phyloP scores from a whole-genome alignment of 53 echinoderm and acorn worm species.

The Antedon mediterranea region DNA sequence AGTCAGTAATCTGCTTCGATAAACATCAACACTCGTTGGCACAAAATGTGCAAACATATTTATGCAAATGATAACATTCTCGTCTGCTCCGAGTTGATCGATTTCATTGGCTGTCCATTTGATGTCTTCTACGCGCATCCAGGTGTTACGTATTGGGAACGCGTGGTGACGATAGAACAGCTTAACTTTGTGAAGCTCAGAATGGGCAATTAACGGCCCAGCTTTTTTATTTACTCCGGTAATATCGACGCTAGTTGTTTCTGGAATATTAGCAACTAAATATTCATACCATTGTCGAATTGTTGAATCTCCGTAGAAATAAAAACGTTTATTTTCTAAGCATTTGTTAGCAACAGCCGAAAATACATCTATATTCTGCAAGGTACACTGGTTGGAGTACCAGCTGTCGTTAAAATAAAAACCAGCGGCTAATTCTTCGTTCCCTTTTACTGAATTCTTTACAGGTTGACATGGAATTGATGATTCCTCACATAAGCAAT shows the following conservation, averaged over 20 bases:
- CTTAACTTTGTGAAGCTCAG: constrained; percentile 25
- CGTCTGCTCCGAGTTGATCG: constrained; percentile 19
- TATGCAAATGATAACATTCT: constrained; percentile 18
- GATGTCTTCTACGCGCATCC: constrained; percentile 33
- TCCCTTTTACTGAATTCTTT: not conserved
- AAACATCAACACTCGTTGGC: constrained; percentile 14
- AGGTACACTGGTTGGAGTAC: constrained; percentile 38
- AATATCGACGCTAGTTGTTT: constrained; percentile 2
- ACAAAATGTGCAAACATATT: constrained; percentile 46
- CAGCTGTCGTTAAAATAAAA: constrained; percentile 25
- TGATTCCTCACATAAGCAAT: not conserved
- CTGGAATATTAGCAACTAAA: constrained; percentile 10
- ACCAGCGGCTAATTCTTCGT: constrained; percentile 9
- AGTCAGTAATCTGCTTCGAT: constrained; percentile 19
- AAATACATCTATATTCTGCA: constrained; percentile 4
- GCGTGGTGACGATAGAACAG: constrained; percentile 55
- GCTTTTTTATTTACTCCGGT: constrained; percentile 24
- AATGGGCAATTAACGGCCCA: constrained; percentile 30
- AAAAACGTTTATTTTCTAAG: constrained; percentile 35
- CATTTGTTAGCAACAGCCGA: constrained; percentile 11
- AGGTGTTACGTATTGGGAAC: constrained; percentile 47
- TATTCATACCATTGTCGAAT: constrained; percentile 47
- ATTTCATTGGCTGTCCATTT: constrained; percentile 35
- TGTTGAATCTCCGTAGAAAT: constrained; percentile 63
- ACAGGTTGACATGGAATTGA: not conserved